These are phyloP conservation scores for Anthophora plumipes DNA, from an alignment of 2,888 invertebrate species.

Conservation along the genomic window DNA sequence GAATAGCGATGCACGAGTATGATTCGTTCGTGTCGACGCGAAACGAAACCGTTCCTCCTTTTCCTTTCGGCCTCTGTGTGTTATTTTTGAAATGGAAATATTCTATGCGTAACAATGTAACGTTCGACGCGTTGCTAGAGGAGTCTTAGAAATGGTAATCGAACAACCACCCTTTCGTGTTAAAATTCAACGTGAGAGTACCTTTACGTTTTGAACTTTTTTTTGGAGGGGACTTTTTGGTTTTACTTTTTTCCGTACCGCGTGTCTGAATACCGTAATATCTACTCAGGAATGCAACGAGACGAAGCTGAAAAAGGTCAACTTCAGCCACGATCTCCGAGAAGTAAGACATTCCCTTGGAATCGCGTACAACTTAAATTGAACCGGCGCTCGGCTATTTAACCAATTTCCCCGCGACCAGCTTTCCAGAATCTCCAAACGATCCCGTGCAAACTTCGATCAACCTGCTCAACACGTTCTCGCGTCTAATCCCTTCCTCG, in stretches of 20 bases:
- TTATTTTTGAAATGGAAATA: background rate
- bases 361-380: slow-evolving; percentile 12
- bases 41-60: slow-evolving; percentile 16
- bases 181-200: background rate
- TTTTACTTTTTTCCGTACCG: too few relatives aligned
- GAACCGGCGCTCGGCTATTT: background rate
- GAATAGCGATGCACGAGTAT: slow-evolving; percentile 39
- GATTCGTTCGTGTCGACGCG: slow-evolving; percentile 25
- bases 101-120: too few relatives aligned
- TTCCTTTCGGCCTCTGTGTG: background rate
- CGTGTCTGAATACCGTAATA: background rate
- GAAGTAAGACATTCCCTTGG: background rate
- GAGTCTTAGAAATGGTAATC: background rate
- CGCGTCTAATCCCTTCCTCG: background rate
- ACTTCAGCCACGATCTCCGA: background rate
- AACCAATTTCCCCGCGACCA: slow-evolving; percentile 6
- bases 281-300: background rate
- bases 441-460: background rate
- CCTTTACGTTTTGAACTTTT: too few relatives aligned
- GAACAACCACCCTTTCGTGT: background rate
- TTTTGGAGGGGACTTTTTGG: too few relatives aligned
- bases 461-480: background rate
- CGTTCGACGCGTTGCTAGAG: too few relatives aligned
- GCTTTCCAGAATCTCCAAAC: slow-evolving; percentile 1
- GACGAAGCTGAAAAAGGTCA: background rate